Conservation (phyloP, 2,113 vertebrate species). For the Atherinomorus stipes region DNA sequence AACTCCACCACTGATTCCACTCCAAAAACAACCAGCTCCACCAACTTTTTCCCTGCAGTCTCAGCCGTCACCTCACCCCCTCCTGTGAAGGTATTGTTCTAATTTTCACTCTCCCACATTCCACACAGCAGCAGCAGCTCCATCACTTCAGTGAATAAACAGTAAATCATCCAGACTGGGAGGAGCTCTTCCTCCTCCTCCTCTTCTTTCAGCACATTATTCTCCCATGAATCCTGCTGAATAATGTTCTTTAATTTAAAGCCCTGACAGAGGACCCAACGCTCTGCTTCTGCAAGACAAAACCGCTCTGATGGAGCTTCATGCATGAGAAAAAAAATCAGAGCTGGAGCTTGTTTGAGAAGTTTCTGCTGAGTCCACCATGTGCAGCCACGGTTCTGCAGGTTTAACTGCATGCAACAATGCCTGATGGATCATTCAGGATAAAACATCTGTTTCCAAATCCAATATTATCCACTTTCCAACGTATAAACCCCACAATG, state of each 20-base stretch:
- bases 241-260: slow-evolving; percentile 55
- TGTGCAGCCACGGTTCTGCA: not conserved
- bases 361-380: not conserved
- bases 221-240: slow-evolving; percentile 59
- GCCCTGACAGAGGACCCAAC: not conserved
- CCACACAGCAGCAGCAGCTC: slow-evolving; percentile 40
- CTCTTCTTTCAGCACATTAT: slow-evolving; percentile 57
- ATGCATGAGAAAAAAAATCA: not conserved
- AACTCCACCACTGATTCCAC: not conserved
- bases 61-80: not conserved
- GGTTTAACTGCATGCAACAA: no score
- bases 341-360: slow-evolving; percentile 19
- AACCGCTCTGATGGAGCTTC: slow-evolving; percentile 1
- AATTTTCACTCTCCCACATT: slow-evolving; percentile 51
- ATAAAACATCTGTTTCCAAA: no score
- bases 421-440: no score
- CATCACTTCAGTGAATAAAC: slow-evolving; percentile 55
- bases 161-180: slow-evolving; percentile 63
- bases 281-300: not conserved
- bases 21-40: not conserved
- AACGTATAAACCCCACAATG: not conserved
- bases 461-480: no score
- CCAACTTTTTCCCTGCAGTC: not conserved
- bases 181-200: slow-evolving; percentile 33
- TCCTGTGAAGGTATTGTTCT: slow-evolving; percentile 50